phyloP scores from a whole-genome alignment of 2,113 vertebrate genomes.

The Ptychochromis oligacanthus region DNA sequence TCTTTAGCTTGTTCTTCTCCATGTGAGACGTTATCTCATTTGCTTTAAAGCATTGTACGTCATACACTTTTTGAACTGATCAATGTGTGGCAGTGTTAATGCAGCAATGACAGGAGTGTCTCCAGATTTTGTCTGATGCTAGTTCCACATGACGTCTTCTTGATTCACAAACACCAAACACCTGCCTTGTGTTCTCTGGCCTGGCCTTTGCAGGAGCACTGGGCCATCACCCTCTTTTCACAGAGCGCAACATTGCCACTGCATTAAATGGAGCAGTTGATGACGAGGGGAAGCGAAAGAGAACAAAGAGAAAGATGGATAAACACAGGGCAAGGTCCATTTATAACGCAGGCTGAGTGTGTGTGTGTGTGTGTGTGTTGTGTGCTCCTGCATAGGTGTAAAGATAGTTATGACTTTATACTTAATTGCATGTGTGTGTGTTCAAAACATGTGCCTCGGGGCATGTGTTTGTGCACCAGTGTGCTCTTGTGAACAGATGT shows the following conservation, averaged over 20 bases:
- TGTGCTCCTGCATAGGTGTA: neutral
- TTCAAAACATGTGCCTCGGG: conserved; percentile 13
- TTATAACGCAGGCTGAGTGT: conserved; percentile 13
- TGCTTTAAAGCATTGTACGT: conserved; percentile 1
- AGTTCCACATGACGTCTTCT: neutral
- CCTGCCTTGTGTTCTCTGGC: neutral
- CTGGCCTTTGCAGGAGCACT: conserved; percentile 22
- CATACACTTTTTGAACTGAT: neutral
- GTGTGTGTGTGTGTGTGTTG: neutral
- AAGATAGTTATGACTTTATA: neutral
- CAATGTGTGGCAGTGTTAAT: conserved; percentile 9
- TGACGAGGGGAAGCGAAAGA: conserved; percentile 28
- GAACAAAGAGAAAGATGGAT: conserved; percentile 26
- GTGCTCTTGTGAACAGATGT: conserved; percentile 43
- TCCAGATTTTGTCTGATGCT: neutral
- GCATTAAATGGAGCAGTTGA: conserved; percentile 34
- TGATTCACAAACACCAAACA: conserved; percentile 22
- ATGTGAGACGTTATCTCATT: conserved; percentile 35
- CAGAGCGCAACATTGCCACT: conserved; percentile 24
- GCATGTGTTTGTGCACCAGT: neutral
- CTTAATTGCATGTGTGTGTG: neutral
- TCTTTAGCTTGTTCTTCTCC: neutral
- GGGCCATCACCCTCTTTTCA: conserved; percentile 57
- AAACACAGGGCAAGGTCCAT: conserved; percentile 15
- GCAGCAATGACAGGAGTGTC: conserved; percentile 4